A percentile compares a stretch with the other conserved stretches of the same genome.
Conservation (phyloP, 2,113 vertebrate species). For the Lamprotornis superbus region DNA sequence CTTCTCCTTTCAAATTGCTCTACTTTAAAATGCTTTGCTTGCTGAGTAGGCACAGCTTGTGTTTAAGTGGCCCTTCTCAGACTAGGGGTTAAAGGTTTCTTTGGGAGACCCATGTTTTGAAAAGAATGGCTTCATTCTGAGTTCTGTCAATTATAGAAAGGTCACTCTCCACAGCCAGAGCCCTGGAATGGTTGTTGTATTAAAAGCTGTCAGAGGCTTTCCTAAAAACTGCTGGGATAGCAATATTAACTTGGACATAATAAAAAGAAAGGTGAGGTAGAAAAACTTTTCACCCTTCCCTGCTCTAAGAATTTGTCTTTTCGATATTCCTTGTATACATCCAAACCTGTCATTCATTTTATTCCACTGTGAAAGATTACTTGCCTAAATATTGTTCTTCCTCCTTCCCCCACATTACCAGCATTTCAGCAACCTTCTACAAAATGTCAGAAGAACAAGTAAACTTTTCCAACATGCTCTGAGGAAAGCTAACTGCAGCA, state of each 20-base stretch:
- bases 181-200: conserved; percentile 61
- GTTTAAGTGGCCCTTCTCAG: conserved; percentile 49
- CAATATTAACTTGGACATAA: conserved; percentile 48
- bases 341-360: conserved; percentile 20
- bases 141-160: conserved; percentile 68
- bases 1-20: background rate
- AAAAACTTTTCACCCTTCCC: conserved; percentile 24
- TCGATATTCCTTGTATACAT: background rate
- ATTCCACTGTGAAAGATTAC: conserved; percentile 1
- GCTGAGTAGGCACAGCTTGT: conserved; percentile 57
- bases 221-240: conserved; percentile 60
- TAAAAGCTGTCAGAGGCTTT: conserved; percentile 66
- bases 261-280: conserved; percentile 19
- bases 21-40: conserved; percentile 41
- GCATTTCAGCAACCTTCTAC: conserved; percentile 17
- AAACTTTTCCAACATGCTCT: background rate
- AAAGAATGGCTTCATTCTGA: conserved; percentile 66
- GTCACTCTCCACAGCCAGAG: conserved; percentile 65
- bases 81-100: conserved; percentile 61
- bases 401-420: background rate
- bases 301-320: background rate
- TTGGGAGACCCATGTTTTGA: conserved; percentile 49
- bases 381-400: background rate
- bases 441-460: conserved; percentile 14
- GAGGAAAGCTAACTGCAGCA: conserved; percentile 4